Evolutionary conservation across 1,140 invertebrate species (phyloP).

Genomic region (Microplitis demolitor): DNA sequence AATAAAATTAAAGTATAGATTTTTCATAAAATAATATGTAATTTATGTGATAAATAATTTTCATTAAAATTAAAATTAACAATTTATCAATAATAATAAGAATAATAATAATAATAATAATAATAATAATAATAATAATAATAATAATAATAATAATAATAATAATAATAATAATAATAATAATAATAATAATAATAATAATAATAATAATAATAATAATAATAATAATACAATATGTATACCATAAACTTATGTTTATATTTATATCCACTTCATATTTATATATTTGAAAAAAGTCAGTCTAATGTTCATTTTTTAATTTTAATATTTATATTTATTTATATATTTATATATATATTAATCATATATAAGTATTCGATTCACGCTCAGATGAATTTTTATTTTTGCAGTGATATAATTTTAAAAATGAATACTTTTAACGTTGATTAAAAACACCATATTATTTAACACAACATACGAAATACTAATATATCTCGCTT

Average conservation of each 20-base stretch:
- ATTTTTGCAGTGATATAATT: background rate
- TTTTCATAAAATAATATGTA: too few species aligned
- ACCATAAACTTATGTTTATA: slow-evolving; percentile 3
- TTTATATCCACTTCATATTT: background rate
- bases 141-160: too few species aligned
- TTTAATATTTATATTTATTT: too few species aligned
- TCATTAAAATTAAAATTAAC: too few species aligned
- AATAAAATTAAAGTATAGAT: too few species aligned
- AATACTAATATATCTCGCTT: background rate
- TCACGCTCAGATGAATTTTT: background rate
- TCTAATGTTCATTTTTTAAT: slow-evolving; percentile 6
- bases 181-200: too few species aligned
- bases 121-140: too few species aligned
- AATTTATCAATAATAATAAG: too few species aligned
- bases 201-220: background rate
- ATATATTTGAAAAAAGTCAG: slow-evolving; percentile 6
- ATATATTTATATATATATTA: background rate
- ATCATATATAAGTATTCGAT: background rate
- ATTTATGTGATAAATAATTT: too few species aligned
- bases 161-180: too few species aligned
- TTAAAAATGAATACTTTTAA: background rate
- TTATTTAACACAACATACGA: background rate
- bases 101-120: too few species aligned
- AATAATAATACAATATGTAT: slow-evolving; percentile 5
- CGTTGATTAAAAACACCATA: background rate